Percentiles rank a stretch among this genome's conserved stretches.
Evolutionary conservation across 2,888 invertebrate species (phyloP).

Genomic region (Ommatoiulus sabulosus): DNA sequence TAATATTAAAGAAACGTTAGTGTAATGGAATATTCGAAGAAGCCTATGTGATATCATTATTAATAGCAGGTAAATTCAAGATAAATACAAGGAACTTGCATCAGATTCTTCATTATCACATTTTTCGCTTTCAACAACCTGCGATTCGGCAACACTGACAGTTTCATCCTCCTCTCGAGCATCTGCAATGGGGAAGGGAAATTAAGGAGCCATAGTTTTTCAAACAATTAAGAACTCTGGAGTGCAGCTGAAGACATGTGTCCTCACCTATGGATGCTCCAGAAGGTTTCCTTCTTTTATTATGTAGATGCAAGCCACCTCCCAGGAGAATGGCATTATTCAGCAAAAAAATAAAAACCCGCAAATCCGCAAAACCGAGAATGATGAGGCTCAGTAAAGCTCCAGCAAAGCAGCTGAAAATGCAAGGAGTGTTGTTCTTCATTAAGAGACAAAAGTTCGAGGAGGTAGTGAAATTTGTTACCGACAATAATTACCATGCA

Average conservation of each 20-base stretch:
- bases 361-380: conserved; percentile 20
- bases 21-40: too few species aligned
- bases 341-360: conserved; percentile 26
- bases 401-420: background rate
- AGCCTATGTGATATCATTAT: too few species aligned
- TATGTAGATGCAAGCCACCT: conserved; percentile 47
- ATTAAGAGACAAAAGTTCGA: background rate
- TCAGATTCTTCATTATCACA: conserved; percentile 54
- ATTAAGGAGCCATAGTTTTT: background rate
- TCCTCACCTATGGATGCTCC: background rate
- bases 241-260: background rate
- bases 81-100: conserved; percentile 12
- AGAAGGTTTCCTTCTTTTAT: background rate
- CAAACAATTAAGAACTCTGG: background rate
- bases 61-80: too few species aligned
- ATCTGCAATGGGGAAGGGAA: background rate
- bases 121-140: conserved; percentile 31
- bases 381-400: background rate
- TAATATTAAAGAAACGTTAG: background rate
- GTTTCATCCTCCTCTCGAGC: background rate
- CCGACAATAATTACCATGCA: background rate
- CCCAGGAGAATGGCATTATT: conserved; percentile 54
- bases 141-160: background rate
- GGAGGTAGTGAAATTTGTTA: background rate
- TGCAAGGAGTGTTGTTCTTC: background rate